These are phyloP conservation scores for Limenitis camilla DNA, from an alignment of 2,888 invertebrate genomes.

Conservation along the genomic window DNA sequence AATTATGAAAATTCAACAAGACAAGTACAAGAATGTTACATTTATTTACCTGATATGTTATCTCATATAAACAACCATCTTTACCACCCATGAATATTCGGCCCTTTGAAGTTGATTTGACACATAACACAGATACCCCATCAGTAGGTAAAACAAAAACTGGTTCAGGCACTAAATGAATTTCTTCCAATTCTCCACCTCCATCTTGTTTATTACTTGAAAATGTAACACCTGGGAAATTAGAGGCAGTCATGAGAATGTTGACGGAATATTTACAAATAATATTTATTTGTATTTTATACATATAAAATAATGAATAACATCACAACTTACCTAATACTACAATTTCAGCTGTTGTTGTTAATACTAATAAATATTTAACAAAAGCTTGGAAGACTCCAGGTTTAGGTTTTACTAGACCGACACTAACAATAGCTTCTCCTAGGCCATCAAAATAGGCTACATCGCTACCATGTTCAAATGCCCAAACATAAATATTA, in stretches of 20 bases:
- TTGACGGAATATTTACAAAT: background rate
- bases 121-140: slow-evolving; percentile 87
- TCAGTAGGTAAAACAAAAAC: slow-evolving; percentile 94
- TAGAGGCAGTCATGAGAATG: too few species aligned
- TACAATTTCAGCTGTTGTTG: slow-evolving; percentile 96
- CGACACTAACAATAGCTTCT: slow-evolving; percentile 95
- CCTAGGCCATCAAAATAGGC: slow-evolving; percentile 97
- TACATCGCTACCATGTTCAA: slow-evolving; percentile 94
- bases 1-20: background rate
- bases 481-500: slow-evolving; percentile 98
- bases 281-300: background rate
- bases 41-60: slow-evolving; percentile 86
- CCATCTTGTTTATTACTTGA: slow-evolving; percentile 54
- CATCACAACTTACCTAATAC: slow-evolving; percentile 80
- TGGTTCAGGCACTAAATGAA: slow-evolving; percentile 95
- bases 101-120: slow-evolving; percentile 87
- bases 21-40: background rate
- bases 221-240: slow-evolving; percentile 69
- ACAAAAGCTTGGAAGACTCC: slow-evolving; percentile 93
- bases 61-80: slow-evolving; percentile 96
- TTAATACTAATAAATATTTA: slow-evolving; percentile 90
- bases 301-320: slow-evolving; percentile 1
- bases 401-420: slow-evolving; percentile 89
- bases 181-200: slow-evolving; percentile 78
- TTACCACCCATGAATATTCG: slow-evolving; percentile 96